A percentile compares a stretch with the other conserved stretches of the same genome.
Conservation (phyloP, 2,888 invertebrate species). For the Meiosimyza decipiens region DNA sequence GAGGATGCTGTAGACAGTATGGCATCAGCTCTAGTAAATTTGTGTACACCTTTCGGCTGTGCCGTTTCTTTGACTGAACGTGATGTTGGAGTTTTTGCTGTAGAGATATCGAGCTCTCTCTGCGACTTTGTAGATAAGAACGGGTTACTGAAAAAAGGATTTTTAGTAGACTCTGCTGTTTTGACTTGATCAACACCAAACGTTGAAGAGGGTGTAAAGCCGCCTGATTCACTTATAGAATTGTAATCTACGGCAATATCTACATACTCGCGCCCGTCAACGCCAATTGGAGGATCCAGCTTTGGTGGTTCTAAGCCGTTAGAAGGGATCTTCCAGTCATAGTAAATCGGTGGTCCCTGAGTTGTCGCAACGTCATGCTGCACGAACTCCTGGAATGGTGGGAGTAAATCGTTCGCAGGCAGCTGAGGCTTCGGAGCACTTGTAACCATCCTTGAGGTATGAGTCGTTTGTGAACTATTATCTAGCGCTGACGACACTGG, state of each 20-base stretch:
- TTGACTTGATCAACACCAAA: constrained; percentile 42
- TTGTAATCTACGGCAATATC: constrained; percentile 54
- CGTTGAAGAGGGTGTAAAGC: constrained; percentile 46
- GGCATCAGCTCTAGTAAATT: constrained; percentile 42
- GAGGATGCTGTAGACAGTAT: constrained; percentile 20
- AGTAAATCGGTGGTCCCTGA: constrained; percentile 73
- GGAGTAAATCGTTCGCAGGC: constrained; percentile 67
- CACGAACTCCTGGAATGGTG: constrained; percentile 69
- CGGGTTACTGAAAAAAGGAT: constrained; percentile 38
- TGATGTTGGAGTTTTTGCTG: constrained; percentile 52
- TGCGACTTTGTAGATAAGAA: constrained; percentile 32
- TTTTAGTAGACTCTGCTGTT: constrained; percentile 27
- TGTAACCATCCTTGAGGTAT: neutral
- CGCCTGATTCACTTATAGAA: constrained; percentile 51
- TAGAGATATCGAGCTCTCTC: constrained; percentile 20
- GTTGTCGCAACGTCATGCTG: constrained; percentile 69
- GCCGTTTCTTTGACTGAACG: constrained; percentile 58
- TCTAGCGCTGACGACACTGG: constrained; percentile 41
- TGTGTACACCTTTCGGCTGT: constrained; percentile 40
- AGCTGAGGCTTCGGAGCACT: constrained; percentile 41
- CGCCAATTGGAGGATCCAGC: constrained; percentile 62
- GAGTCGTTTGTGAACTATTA: constrained; percentile 39
- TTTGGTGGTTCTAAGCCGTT: constrained; percentile 72
- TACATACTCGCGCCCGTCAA: constrained; percentile 65
- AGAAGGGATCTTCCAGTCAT: constrained; percentile 74